These are phyloP conservation scores for Epistrophella euchroma DNA, from an alignment of 2,888 invertebrate species.

Conservation along the genomic window DNA sequence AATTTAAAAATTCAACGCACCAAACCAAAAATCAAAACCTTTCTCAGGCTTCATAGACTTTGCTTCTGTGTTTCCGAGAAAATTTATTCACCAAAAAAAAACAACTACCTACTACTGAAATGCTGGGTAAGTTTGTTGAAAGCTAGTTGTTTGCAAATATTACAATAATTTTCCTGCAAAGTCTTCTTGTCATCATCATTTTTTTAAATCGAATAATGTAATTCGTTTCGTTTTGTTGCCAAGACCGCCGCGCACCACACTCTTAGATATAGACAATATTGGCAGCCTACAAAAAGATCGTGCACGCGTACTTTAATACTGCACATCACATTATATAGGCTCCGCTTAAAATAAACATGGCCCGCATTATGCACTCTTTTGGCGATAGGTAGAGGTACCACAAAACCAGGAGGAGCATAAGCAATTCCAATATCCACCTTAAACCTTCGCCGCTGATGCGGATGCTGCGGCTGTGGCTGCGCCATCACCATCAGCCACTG, in stretches of 20 bases:
- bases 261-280: conserved; percentile 49
- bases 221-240: conserved; percentile 43
- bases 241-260: conserved; percentile 5
- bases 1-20: too few species aligned
- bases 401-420: conserved; percentile 73
- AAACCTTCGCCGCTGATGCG: conserved; percentile 6
- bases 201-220: conserved; percentile 64
- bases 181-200: conserved; percentile 56
- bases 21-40: not conserved
- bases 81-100: not conserved
- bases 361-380: conserved; percentile 66
- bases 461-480: not conserved
- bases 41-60: not conserved
- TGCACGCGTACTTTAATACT: conserved; percentile 67
- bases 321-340: conserved; percentile 51
- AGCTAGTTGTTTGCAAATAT: conserved; percentile 58
- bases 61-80: not conserved
- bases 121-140: conserved; percentile 27
- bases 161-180: conserved; percentile 59
- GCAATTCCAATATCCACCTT: conserved; percentile 68
- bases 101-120: not conserved
- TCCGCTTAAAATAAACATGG: conserved; percentile 36
- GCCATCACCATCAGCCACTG: conserved; percentile 55
- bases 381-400: not conserved
- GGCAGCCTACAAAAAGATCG: conserved; percentile 49